Evolutionary conservation across 2,797 vertebrate genomes (phyloP), one percentile per base, ranked within the genome.

Genomic region (Scolopax rusticola): DNA sequence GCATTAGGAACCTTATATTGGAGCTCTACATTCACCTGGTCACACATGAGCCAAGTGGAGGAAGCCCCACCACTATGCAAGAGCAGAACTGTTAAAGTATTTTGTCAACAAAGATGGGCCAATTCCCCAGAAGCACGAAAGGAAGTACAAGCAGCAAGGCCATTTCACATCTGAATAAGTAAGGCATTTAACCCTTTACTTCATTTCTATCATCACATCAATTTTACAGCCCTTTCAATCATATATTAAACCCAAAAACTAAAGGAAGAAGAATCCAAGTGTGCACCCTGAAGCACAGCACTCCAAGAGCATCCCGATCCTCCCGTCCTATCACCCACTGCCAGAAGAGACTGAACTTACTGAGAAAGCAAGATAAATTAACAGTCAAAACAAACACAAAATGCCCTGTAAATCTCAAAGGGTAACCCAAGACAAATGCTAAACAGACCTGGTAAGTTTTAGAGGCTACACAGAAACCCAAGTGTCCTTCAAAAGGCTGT

Each of bases 311-410:
- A 86, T 59, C 87, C 45, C 10, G 25, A 73, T 38, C 57, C 63
- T 92, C 32, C 53, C 33, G 14, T 43, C 38, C 89, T 60, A 70
- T 71, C 87, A 41, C 54, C 59, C 63, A 9, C 8, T 2, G 10
- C 74, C 93, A 94, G 80, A 79, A 87, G 67, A 77, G 32, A 67
- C 60, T 15, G 28, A 19, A 71, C 57, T 76, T 57, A 10, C 27
- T 33, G 36, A 56, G 40, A 67, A 89, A 77, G 41, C 6, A 30
- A 90, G 93, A 96, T 91, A 96, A 97, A 82, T 54, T 41, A 82
- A 87, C 70, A 95, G 91, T 43, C 96, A 95, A 96, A 95, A 94
- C 94, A 96, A 95, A 81, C 81, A 87, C 41, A 74, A 61, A 84
- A 50, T 1, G 1, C 33, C 47, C 77, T 56, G 76, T 11, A 63